Percentiles rank a stretch among this genome's conserved stretches.
Evolutionary conservation across 2,888 invertebrate genomes (phyloP).

Genomic region (Lasioglossum leucozonium): DNA sequence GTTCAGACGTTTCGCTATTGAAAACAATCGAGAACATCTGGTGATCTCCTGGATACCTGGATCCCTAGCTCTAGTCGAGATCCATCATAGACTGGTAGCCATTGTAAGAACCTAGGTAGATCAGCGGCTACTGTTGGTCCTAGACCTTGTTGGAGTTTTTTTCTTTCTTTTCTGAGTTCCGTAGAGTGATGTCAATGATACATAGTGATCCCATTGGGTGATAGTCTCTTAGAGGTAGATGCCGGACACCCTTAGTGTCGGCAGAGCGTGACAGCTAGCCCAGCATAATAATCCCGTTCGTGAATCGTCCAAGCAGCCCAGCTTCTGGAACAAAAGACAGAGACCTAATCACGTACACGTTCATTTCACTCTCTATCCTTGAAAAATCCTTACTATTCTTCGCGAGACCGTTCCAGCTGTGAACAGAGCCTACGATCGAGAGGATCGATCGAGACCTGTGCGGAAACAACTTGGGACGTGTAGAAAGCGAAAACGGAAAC

Average conservation of each 20-base stretch:
- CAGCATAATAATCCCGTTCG: conserved; percentile 51
- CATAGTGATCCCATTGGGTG: conserved; percentile 64
- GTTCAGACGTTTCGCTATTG: neutral
- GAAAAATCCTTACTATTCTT: conserved; percentile 22
- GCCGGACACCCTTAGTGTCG: conserved; percentile 56
- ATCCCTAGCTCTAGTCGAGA: neutral
- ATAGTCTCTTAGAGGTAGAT: conserved; percentile 63
- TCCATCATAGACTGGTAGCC: conserved; percentile 30
- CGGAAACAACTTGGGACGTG: neutral
- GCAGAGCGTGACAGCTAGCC: conserved; percentile 69
- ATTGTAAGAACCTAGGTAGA: conserved; percentile 61
- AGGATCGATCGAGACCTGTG: neutral
- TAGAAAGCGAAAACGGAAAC: neutral
- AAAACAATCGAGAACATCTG: no score
- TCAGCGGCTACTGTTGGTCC: conserved; percentile 57
- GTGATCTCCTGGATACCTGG: neutral
- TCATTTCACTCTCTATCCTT: conserved; percentile 1
- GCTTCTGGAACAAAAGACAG: conserved; percentile 62
- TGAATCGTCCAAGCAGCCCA: conserved; percentile 69
- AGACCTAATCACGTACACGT: neutral
- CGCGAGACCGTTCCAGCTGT: conserved; percentile 31
- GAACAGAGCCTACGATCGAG: conserved; percentile 6
- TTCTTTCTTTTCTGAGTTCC: conserved; percentile 58
- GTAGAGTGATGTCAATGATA: conserved; percentile 65
- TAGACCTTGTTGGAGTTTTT: conserved; percentile 62